Evolutionary conservation across 2,888 invertebrate species (phyloP).

Genomic region (Graphium colonna): DNA sequence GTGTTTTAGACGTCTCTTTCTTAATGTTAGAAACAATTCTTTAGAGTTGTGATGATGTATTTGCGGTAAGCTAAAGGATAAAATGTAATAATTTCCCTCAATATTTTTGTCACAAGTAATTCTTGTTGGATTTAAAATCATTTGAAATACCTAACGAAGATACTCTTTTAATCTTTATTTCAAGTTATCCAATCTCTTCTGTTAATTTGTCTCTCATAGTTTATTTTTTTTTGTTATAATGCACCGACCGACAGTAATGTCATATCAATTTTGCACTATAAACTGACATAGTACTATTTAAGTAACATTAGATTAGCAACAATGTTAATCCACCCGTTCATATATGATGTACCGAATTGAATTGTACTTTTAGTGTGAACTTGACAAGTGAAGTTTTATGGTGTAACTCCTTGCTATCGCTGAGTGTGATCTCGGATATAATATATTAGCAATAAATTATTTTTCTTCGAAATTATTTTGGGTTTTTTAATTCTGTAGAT

Average conservation of each 20-base stretch:
- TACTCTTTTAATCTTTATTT: conserved; percentile 5
- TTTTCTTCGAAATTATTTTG: conserved; percentile 37
- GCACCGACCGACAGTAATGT: conserved; percentile 39
- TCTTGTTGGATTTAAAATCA: background rate
- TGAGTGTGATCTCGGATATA: conserved; percentile 63
- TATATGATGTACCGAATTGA: conserved; percentile 15
- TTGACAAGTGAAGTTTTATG: conserved; percentile 28
- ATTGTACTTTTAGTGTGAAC: conserved; percentile 27
- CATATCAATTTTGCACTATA: conserved; percentile 28
- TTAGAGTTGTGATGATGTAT: background rate
- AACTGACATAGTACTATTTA: conserved; percentile 3
- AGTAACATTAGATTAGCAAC: background rate
- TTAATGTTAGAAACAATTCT: background rate
- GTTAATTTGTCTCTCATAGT: conserved; percentile 45
- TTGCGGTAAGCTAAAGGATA: background rate
- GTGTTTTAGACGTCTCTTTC: background rate
- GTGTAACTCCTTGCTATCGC: conserved; percentile 51
- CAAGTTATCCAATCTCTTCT: conserved; percentile 30
- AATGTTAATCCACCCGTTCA: background rate
- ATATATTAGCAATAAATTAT: conserved; percentile 61
- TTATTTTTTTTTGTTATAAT: conserved; percentile 50
- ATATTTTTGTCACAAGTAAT: background rate
- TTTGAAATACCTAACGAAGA: background rate
- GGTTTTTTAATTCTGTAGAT: conserved; percentile 15
- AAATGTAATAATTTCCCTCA: background rate